Conservation (phyloP, 2,888 invertebrate species). For the Cotesia congregata region DNA sequence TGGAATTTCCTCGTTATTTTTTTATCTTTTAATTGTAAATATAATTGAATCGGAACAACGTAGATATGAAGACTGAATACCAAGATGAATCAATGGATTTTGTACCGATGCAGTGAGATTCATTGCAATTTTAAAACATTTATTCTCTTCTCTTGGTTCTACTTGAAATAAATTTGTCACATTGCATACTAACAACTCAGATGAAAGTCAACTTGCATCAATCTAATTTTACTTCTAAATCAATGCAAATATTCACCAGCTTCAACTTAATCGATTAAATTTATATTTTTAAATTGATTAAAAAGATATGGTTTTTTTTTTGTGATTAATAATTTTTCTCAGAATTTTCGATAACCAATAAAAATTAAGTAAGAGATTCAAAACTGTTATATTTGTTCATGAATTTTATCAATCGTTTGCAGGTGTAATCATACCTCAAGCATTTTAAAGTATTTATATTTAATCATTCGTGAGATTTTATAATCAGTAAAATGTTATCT, state of each 20-base stretch:
- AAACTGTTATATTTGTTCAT: not conserved
- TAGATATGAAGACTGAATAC: slow-evolving; percentile 9
- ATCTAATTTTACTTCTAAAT: not conserved
- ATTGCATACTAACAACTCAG: not conserved
- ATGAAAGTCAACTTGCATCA: not conserved
- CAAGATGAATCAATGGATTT: slow-evolving; percentile 19
- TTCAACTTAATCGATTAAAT: not conserved
- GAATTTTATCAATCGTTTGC: not conserved
- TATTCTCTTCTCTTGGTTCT: not conserved
- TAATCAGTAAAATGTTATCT: not conserved
- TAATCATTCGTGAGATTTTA: not conserved
- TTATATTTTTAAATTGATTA: not conserved
- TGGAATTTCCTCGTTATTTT: not conserved
- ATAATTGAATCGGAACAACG: not conserved
- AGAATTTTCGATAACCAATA: not conserved
- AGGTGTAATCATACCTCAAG: not conserved
- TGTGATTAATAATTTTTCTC: not conserved
- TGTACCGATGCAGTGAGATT: slow-evolving; percentile 26
- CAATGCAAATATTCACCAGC: not conserved
- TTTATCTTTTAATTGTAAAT: not conserved
- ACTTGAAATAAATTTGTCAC: not conserved
- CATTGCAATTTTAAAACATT: not conserved
- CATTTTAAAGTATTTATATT: no score
- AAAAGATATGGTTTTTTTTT: not conserved
- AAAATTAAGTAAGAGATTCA: not conserved